phyloP scores from a whole-genome alignment of 2,888 invertebrate species.

The Microchrysa polita region DNA sequence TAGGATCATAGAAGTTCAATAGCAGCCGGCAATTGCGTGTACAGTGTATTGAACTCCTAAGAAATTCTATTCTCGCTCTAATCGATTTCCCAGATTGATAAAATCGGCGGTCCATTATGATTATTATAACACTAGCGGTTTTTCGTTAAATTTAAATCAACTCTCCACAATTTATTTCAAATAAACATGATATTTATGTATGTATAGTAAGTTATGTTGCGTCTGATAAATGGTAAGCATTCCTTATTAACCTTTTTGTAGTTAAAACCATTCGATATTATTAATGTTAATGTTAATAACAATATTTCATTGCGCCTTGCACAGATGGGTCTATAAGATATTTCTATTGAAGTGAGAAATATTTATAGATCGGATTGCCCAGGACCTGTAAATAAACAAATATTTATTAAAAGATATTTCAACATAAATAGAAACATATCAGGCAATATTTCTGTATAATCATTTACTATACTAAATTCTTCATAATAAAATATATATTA shows the following conservation, averaged over 20 bases:
- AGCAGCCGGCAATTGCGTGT: no score
- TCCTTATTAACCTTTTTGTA: background rate
- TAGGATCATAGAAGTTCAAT: no score
- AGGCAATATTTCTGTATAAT: slow-evolving; percentile 1
- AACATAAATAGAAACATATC: background rate
- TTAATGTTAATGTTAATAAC: background rate
- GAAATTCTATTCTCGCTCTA: no score
- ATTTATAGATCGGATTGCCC: slow-evolving; percentile 71
- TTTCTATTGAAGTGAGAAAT: slow-evolving; percentile 64
- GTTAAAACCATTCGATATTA: background rate
- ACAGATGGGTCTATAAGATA: slow-evolving; percentile 59
- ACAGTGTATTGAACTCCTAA: no score
- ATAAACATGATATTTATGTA: background rate
- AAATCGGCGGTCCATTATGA: no score
- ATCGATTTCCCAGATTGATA: no score
- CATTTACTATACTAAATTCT: background rate
- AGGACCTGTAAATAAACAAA: slow-evolving; percentile 66
- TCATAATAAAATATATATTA: background rate
- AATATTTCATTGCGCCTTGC: slow-evolving; percentile 6
- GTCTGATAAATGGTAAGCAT: background rate
- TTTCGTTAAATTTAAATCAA: no score
- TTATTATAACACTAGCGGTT: no score
- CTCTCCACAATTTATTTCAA: background rate
- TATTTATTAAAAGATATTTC: background rate
- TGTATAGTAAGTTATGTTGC: background rate